Evolutionary conservation across 2,888 invertebrate genomes (phyloP).

Genomic region (Plagodis dolabraria): DNA sequence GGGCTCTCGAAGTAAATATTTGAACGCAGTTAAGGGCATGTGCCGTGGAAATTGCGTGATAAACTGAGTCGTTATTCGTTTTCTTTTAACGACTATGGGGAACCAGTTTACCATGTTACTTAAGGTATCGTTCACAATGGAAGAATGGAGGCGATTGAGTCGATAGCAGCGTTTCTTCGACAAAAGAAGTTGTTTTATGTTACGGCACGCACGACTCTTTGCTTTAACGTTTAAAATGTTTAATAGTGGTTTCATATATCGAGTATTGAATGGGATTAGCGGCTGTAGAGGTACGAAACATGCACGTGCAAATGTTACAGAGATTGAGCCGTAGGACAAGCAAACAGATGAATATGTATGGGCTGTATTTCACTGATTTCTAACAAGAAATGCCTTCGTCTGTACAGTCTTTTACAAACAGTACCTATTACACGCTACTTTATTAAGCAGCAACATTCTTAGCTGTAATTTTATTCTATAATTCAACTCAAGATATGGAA

Average conservation of each 20-base stretch:
- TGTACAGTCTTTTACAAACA: neutral
- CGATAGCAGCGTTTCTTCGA: constrained; percentile 71
- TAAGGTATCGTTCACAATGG: constrained; percentile 61
- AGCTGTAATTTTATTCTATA: neutral
- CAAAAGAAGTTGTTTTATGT: constrained; percentile 80
- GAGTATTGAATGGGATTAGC: constrained; percentile 30
- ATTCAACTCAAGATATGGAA: constrained; percentile 19
- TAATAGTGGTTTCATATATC: constrained; percentile 34
- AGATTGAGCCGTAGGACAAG: constrained; percentile 12
- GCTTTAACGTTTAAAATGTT: constrained; percentile 45
- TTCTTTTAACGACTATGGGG: constrained; percentile 21
- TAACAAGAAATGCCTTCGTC: neutral
- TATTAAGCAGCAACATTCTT: neutral
- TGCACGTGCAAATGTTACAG: constrained; percentile 35
- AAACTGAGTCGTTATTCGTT: constrained; percentile 16
- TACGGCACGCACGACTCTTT: constrained; percentile 70
- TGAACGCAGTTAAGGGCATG: constrained; percentile 3
- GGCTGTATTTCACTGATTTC: constrained; percentile 3
- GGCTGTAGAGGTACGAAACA: constrained; percentile 27
- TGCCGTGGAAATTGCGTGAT: constrained; percentile 19
- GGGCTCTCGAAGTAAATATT: neutral
- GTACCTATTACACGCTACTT: no score
- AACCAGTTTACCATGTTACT: constrained; percentile 47
- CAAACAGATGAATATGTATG: constrained; percentile 10
- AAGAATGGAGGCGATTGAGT: constrained; percentile 51